A percentile compares a stretch with the other conserved stretches of the same genome.
These are phyloP conservation scores for Sialis fuliginosa DNA, from an alignment of 2,888 invertebrate genomes.

Conservation along the genomic window DNA sequence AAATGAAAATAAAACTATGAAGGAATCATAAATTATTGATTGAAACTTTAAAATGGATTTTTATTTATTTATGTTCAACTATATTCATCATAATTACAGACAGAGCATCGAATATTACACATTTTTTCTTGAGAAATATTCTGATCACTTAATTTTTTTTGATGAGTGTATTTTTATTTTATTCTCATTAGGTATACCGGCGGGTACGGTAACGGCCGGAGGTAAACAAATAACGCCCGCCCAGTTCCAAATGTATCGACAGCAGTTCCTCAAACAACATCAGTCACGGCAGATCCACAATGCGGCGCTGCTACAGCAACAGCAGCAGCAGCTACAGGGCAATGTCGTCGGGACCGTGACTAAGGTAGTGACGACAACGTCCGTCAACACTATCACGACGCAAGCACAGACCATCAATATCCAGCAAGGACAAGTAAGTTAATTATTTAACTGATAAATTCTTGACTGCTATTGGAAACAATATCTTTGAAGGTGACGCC, in stretches of 20 bases:
- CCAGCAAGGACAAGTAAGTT: slow-evolving; percentile 1
- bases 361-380: slow-evolving; percentile 1
- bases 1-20: too few species aligned
- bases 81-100: too few species aligned
- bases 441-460: too few species aligned
- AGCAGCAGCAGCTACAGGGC: slow-evolving; percentile 16
- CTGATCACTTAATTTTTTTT: too few species aligned
- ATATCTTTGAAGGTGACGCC: neutral
- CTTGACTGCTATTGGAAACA: too few species aligned
- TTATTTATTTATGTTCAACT: too few species aligned
- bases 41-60: too few species aligned
- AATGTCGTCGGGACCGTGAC: slow-evolving; percentile 9
- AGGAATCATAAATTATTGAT: too few species aligned
- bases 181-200: neutral
- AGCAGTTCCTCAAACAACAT: slow-evolving; percentile 27
- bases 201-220: slow-evolving; percentile 23
- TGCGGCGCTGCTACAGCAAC: slow-evolving; percentile 17
- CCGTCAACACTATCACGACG: neutral
- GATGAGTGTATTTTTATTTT: too few species aligned
- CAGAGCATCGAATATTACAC: too few species aligned
- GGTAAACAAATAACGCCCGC: slow-evolving; percentile 33
- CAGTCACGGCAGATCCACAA: slow-evolving; percentile 19
- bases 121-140: too few species aligned
- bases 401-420: slow-evolving; percentile 3
- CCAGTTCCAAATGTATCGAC: slow-evolving; percentile 44